Base-by-base conservation (phyloP, 2,113 vertebrate genomes). In the Charina bottae region DNA sequence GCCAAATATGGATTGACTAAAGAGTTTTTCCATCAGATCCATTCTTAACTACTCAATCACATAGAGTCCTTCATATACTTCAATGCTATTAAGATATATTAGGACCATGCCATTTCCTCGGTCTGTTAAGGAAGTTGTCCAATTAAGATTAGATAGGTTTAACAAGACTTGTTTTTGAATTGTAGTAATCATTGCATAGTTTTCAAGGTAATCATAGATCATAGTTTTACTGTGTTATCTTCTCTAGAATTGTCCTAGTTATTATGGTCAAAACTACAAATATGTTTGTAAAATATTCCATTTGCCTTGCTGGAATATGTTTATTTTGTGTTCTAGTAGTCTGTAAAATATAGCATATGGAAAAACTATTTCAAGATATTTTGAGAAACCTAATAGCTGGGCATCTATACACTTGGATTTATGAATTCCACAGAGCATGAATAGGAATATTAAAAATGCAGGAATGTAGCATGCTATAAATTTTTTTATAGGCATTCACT, bases 381-480 rank as follows among this genome's bases (percentile, higher is more conserved):
- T 86, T 85, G 83, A 86, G 90, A 85, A 85, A 91, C 26, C 83
- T 54, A 85, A 91, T 64, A 91, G n/a, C 49, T 91, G 59, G 90
- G 12, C 83, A 85, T 86, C 83, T 91, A 54, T 91, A 85, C 21
- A 58, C 59, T 26, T 33, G 28, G 90, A 91, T 91, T 90, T 91
- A 91, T 85, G 28, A 85, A 10, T 64, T 59, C 85, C 37, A 91
- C 85, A 23, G 21, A 53, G 83, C 59, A 64, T 86, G 64, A 64
- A 86, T 55, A 84, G 24, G 26, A 64, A 91, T 91, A 64, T 91
- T 83, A 91, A 91, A 90, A 86, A 68, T 86, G 28, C 28, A 64
- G 59, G 83, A 68, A 85, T 64, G 26, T 37, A 4, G 90, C 28
- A 21, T 64, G 90, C 83, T 64, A 58, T 54, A 54, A 64, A 64